Conservation (phyloP, 2,888 invertebrate species). For the Drosophila emarginata region DNA sequence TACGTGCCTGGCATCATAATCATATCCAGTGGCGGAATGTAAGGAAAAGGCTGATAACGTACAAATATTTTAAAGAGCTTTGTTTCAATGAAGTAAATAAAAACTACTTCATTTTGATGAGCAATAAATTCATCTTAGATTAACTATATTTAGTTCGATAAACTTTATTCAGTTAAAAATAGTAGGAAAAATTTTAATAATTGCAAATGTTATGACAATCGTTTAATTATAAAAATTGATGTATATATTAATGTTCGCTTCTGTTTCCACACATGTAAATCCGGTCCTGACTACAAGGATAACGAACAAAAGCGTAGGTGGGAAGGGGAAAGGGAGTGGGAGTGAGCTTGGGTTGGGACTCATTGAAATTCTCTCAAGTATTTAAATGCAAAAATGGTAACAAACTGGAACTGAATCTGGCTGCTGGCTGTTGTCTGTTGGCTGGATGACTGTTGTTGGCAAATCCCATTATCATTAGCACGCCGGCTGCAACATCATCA, state of each 20-base stretch:
- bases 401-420: constrained; percentile 20
- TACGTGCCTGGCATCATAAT: constrained; percentile 35
- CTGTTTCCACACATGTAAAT: not conserved
- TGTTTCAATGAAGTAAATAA: too few species aligned
- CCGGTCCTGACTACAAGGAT: constrained; percentile 16
- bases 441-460: constrained; percentile 19
- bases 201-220: too few species aligned
- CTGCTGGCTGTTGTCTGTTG: not conserved
- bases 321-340: not conserved
- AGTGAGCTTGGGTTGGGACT: constrained; percentile 8
- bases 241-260: not conserved
- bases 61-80: not conserved
- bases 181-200: too few species aligned
- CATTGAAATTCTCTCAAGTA: constrained; percentile 59
- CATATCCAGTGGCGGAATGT: not conserved
- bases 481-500: constrained; percentile 33
- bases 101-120: too few species aligned
- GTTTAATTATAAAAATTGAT: too few species aligned
- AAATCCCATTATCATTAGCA: constrained; percentile 69
- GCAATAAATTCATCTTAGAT: too few species aligned
- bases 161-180: too few species aligned
- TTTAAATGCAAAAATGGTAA: constrained; percentile 61
- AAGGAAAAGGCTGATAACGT: too few species aligned
- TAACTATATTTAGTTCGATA: too few species aligned
- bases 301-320: constrained; percentile 10